phyloP scores from a whole-genome alignment of 1,140 invertebrate genomes.

The Pomacea maculata region DNA sequence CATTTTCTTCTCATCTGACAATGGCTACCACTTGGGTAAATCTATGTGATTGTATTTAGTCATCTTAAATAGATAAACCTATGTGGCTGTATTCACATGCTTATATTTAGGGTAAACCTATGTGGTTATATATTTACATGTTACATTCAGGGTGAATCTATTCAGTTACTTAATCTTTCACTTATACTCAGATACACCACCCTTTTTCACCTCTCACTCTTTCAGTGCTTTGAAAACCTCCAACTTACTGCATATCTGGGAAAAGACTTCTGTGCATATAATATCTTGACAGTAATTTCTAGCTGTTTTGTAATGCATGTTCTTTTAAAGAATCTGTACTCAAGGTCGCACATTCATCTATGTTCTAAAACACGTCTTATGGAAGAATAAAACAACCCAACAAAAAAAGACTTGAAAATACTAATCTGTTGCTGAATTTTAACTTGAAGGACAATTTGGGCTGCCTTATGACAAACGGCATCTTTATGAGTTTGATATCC shows the following conservation, averaged over 20 bases:
- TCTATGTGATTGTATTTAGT: background rate
- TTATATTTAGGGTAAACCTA: background rate
- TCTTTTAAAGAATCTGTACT: background rate
- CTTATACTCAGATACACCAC: background rate
- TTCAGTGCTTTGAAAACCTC: too few species aligned
- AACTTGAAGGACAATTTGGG: constrained; percentile 79
- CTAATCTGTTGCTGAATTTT: background rate
- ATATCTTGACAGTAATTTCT: too few species aligned
- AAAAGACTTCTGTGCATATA: too few species aligned
- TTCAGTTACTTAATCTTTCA: background rate
- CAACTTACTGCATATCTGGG: too few species aligned
- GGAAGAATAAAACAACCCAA: background rate
- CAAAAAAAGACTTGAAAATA: background rate
- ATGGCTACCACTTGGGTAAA: constrained; percentile 85
- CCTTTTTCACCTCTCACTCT: too few species aligned
- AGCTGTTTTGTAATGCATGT: background rate
- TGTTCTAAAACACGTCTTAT: background rate
- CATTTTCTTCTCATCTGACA: constrained; percentile 86
- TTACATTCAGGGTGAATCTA: too few species aligned
- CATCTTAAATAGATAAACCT: background rate
- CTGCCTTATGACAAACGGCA: constrained; percentile 88
- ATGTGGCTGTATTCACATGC: background rate
- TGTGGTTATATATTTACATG: too few species aligned
- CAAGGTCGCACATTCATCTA: background rate
- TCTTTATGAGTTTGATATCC: constrained; percentile 88